Conservation (phyloP, 2,113 vertebrate genomes). For the Menidia beryllina region DNA sequence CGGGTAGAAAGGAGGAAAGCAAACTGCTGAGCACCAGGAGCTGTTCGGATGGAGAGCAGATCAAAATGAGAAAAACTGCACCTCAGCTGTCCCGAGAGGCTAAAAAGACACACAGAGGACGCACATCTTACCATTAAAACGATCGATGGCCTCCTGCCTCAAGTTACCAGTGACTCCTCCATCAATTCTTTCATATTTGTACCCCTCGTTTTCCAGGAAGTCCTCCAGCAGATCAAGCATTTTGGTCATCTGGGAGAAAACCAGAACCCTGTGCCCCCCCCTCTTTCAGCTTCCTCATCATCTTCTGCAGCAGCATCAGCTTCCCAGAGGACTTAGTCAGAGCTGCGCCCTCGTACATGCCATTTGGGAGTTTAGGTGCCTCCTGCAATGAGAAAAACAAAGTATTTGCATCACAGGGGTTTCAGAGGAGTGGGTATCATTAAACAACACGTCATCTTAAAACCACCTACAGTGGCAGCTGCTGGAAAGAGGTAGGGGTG, state of each 20-base stretch:
- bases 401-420: neutral
- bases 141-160: conserved; percentile 97
- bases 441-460: neutral
- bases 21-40: conserved; percentile 96
- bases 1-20: conserved; percentile 97
- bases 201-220: conserved; percentile 95
- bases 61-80: neutral
- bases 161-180: conserved; percentile 95
- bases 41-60: conserved; percentile 70
- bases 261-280: conserved; percentile 95
- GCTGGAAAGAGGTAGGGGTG: conserved; percentile 98
- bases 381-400: conserved; percentile 81
- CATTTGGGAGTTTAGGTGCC: conserved; percentile 97
- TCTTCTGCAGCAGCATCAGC: conserved; percentile 92
- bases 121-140: conserved; percentile 89
- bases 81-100: neutral
- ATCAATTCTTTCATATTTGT: conserved; percentile 97
- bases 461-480: conserved; percentile 82
- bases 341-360: conserved; percentile 95
- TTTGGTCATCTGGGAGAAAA: conserved; percentile 99
- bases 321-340: conserved; percentile 95
- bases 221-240: conserved; percentile 97
- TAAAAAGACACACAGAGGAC: neutral
- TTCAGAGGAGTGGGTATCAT: neutral
- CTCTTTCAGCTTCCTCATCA: conserved; percentile 95